Percentiles rank a stretch among this genome's conserved stretches.
These are phyloP conservation scores for Prietella phreatophila DNA, from an alignment of 2,113 vertebrate genomes.

Conservation along the genomic window DNA sequence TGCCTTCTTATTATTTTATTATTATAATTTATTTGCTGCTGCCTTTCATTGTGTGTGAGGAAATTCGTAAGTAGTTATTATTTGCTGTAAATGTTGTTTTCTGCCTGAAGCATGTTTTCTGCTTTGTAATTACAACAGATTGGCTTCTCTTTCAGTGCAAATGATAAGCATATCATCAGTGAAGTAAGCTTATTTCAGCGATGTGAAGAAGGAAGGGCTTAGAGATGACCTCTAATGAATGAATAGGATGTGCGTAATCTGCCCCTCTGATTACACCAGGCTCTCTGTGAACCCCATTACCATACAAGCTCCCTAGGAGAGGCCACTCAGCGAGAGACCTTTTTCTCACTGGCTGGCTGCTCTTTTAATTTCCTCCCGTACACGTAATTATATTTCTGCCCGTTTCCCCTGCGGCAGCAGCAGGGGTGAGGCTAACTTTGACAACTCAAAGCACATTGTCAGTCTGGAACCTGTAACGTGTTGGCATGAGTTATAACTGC, in stretches of 20 bases:
- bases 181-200: constrained; percentile 1
- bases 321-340: neutral
- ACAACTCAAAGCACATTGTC: neutral
- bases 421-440: constrained; percentile 48
- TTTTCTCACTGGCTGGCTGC: constrained; percentile 7
- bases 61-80: constrained; percentile 47
- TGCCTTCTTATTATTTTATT: constrained; percentile 48
- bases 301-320: constrained; percentile 20
- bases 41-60: constrained; percentile 48
- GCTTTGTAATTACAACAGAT: constrained; percentile 18
- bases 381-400: constrained; percentile 50
- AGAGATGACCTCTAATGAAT: constrained; percentile 14
- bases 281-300: constrained; percentile 45
- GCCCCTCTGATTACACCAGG: constrained; percentile 17
- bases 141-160: neutral
- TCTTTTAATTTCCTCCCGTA: constrained; percentile 50
- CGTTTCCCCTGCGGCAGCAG: constrained; percentile 27
- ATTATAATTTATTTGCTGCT: constrained; percentile 49
- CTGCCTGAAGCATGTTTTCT: constrained; percentile 16
- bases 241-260: neutral
- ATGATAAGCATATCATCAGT: neutral
- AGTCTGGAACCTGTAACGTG: neutral
- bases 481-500: neutral
- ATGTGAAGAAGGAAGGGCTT: constrained; percentile 8
- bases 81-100: constrained; percentile 43